A percentile compares a stretch with the other conserved stretches of the same genome.
Evolutionary conservation across 2,113 vertebrate genomes (phyloP).

Genomic region (Alligator sinensis): DNA sequence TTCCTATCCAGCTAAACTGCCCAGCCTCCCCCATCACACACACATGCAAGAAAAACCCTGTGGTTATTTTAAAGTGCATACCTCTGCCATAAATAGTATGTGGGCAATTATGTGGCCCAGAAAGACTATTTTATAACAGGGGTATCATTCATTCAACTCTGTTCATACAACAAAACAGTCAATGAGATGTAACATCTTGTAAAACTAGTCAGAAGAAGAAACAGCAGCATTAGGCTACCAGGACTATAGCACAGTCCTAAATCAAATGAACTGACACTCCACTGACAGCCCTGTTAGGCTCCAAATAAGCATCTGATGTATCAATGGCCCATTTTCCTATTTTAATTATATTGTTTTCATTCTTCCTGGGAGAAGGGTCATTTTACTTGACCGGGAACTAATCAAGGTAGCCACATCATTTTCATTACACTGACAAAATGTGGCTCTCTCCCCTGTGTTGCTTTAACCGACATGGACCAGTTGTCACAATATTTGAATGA

Average conservation of each 20-base stretch:
- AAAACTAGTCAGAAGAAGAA: slow-evolving; percentile 32
- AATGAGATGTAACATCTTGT: not conserved
- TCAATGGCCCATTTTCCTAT: slow-evolving; percentile 54
- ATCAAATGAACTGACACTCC: slow-evolving; percentile 50
- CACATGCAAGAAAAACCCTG: slow-evolving; percentile 15
- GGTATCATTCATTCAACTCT: slow-evolving; percentile 47
- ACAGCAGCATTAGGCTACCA: slow-evolving; percentile 54
- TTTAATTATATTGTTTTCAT: slow-evolving; percentile 61
- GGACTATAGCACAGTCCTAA: slow-evolving; percentile 29
- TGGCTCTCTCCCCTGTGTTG: not conserved
- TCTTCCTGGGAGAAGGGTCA: slow-evolving; percentile 25
- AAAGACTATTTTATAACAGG: slow-evolving; percentile 26
- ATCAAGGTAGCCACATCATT: not conserved
- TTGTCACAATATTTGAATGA: slow-evolving; percentile 36
- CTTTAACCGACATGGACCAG: not conserved
- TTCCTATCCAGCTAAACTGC: not conserved
- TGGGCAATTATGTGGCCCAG: not conserved
- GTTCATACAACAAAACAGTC: slow-evolving; percentile 49
- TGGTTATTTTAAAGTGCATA: not conserved
- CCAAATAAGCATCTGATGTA: not conserved
- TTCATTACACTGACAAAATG: slow-evolving; percentile 4
- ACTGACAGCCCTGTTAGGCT: slow-evolving; percentile 30
- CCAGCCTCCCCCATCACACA: not conserved
- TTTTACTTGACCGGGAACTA: not conserved
- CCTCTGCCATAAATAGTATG: not conserved